These are phyloP conservation scores for Psittacula echo DNA, from an alignment of 2,797 vertebrate species.

Conservation along the genomic window DNA sequence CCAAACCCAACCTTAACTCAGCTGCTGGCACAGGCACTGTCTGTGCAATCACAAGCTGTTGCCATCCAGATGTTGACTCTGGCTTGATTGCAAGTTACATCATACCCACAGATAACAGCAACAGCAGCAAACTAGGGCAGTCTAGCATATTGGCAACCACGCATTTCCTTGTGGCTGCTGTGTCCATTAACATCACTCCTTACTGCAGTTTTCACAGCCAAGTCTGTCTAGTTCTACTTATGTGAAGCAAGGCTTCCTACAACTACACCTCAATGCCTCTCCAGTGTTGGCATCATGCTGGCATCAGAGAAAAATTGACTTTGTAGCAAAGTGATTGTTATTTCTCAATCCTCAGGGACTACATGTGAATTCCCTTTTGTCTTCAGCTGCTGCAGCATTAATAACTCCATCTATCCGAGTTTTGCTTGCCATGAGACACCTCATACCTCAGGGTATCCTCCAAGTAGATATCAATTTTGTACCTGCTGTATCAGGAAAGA, in stretches of 20 bases:
- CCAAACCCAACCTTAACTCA: not conserved
- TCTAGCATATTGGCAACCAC: not conserved
- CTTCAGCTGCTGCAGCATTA: not conserved
- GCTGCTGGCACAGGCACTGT: not conserved
- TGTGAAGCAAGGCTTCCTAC: not conserved
- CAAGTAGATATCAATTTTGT: not conserved
- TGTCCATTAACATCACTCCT: not conserved
- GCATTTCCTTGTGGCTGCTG: not conserved
- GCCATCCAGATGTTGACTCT: not conserved
- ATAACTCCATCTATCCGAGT: not conserved
- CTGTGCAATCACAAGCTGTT: not conserved
- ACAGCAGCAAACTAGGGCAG: not conserved
- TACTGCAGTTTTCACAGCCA: not conserved
- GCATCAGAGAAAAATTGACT: not conserved
- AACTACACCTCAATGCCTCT: not conserved
- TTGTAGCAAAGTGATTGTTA: not conserved
- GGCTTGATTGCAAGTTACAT: not conserved
- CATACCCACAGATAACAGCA: not conserved
- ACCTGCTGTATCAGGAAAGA: not conserved
- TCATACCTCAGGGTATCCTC: not conserved
- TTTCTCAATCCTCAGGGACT: not conserved
- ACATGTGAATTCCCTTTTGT: not conserved
- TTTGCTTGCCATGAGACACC: not conserved
- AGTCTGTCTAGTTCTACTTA: not conserved
- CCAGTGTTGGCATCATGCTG: not conserved